phyloP scores from a whole-genome alignment of 1,140 invertebrate species.

The Doryteuthis pealeii region DNA sequence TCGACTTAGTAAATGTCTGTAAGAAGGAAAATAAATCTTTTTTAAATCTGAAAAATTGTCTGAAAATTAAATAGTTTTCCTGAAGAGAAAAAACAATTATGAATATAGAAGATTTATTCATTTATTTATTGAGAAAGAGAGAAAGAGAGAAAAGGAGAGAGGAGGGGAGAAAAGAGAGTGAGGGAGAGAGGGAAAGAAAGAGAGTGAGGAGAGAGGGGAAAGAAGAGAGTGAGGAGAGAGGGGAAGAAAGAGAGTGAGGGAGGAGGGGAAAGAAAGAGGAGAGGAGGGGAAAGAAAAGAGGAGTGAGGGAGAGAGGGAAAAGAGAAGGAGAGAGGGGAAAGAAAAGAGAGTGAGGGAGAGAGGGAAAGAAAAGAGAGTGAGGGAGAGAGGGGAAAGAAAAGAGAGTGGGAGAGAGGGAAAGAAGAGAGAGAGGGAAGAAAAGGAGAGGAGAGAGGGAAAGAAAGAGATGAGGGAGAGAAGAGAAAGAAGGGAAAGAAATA shows the following conservation, averaged over 20 bases:
- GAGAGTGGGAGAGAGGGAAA: neutral
- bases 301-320: neutral
- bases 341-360: too few relatives aligned
- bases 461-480: neutral
- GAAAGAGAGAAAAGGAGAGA: neutral
- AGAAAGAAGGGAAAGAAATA: neutral
- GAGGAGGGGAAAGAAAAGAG: neutral
- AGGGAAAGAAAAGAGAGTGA: too few relatives aligned
- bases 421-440: neutral
- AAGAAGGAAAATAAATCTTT: too few relatives aligned
- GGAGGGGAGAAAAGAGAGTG: neutral
- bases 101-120: too few relatives aligned
- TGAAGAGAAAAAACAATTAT: too few relatives aligned
- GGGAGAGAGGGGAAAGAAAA: neutral
- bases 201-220: too few relatives aligned
- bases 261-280: neutral
- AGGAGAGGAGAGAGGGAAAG: neutral
- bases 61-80: too few relatives aligned
- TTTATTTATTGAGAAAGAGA: neutral
- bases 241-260: neutral
- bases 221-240: neutral
- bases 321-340: too few relatives aligned
- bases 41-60: too few relatives aligned
- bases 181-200: neutral
- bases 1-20: too few relatives aligned